A percentile compares a stretch with the other conserved stretches of the same genome.
These are phyloP conservation scores for Zaprionus kolodkinae DNA, from an alignment of 1,140 invertebrate species.

Conservation along the genomic window DNA sequence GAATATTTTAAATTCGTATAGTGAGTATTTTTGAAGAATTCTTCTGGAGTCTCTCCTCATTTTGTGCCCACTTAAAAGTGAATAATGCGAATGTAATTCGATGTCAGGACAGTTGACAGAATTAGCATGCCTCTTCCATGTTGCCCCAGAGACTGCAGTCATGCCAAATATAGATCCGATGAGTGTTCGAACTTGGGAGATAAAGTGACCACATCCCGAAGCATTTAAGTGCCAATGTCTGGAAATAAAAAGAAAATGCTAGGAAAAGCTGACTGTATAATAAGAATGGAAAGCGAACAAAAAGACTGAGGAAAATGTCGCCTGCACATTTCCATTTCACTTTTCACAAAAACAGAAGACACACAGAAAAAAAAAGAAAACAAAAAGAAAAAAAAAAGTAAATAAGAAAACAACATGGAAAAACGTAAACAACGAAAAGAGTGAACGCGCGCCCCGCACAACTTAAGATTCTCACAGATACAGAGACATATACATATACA, in stretches of 20 bases:
- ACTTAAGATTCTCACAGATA: conserved; percentile 80
- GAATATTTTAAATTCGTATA: background rate
- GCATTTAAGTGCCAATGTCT: conserved; percentile 78
- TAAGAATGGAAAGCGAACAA: conserved; percentile 40
- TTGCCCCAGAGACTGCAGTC: conserved; percentile 30
- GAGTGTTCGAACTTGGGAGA: conserved; percentile 31
- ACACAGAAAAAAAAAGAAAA: conserved; percentile 50
- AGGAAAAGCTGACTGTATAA: conserved; percentile 24
- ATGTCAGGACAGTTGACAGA: conserved; percentile 57
- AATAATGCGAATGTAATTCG: conserved; percentile 71
- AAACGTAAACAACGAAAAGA: conserved; percentile 63
- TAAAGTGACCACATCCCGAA: conserved; percentile 68
- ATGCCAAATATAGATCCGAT: conserved; percentile 51
- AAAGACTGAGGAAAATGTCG: conserved; percentile 3
- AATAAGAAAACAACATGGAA: conserved; percentile 54
- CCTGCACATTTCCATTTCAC: conserved; percentile 51
- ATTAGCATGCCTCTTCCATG: conserved; percentile 59
- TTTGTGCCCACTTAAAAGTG: conserved; percentile 10
- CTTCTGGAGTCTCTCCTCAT: background rate
- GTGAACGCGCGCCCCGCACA: conserved; percentile 61
- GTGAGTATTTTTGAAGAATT: background rate
- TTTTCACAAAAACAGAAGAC: conserved; percentile 58
- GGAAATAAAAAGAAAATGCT: conserved; percentile 35
- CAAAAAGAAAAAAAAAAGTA: conserved; percentile 38
- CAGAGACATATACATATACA: conserved; percentile 15